A percentile compares a stretch with the other conserved stretches of the same genome.
Evolutionary conservation across 2,113 vertebrate genomes (phyloP).

Genomic region (Microtus montanus): DNA sequence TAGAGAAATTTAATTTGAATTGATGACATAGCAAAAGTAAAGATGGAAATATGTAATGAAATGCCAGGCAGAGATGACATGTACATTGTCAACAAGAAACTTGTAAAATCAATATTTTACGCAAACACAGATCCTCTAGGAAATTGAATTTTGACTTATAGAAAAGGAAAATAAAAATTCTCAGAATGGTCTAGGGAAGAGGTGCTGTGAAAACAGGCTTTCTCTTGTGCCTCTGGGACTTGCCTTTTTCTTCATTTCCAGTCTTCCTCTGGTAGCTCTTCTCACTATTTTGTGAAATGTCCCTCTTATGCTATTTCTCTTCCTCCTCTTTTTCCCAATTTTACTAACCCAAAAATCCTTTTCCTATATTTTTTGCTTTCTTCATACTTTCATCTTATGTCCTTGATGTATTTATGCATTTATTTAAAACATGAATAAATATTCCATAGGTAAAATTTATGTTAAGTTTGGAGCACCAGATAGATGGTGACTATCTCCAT

Average conservation of each 20-base stretch:
- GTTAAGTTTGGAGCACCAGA: too few relatives aligned
- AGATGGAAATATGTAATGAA: background rate
- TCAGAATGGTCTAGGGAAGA: background rate
- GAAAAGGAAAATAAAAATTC: background rate
- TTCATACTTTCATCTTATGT: background rate
- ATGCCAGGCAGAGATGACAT: background rate
- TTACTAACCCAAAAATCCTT: background rate
- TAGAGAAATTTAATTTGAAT: background rate
- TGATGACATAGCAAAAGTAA: background rate
- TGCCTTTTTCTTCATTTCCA: background rate
- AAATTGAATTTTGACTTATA: background rate
- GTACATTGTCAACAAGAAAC: background rate
- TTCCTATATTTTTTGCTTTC: background rate
- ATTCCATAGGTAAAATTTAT: too few relatives aligned
- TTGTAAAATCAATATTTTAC: background rate
- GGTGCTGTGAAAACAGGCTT: background rate
- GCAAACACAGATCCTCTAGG: background rate
- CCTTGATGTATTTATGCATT: background rate
- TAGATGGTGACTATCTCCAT: fast-evolving
- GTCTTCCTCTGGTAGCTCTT: background rate
- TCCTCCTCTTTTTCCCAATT: background rate
- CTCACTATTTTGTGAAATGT: background rate
- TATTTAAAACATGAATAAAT: background rate
- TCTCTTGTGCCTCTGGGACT: background rate
- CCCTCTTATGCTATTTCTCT: background rate